A percentile compares a stretch with the other conserved stretches of the same genome.
phyloP scores from a whole-genome alignment of 2,888 invertebrate species.

The Anoplius nigerrimus region DNA sequence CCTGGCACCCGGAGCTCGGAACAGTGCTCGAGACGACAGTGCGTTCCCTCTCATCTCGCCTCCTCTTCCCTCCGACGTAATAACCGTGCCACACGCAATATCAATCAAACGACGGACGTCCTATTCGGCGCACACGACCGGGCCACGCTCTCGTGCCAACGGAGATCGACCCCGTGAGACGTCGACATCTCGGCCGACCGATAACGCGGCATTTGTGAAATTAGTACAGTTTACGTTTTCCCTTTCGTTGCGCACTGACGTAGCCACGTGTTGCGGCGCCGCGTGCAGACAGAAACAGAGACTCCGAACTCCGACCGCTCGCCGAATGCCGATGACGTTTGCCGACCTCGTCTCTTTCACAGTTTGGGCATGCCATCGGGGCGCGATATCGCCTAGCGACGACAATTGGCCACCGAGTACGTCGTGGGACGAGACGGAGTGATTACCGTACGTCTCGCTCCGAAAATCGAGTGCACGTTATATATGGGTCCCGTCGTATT shows the following conservation, averaged over 20 bases:
- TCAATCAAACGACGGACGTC: not conserved
- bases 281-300: slow-evolving; percentile 23
- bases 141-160: not conserved
- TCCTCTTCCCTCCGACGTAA: not conserved
- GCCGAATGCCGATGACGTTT: not conserved
- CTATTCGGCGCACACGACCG: not conserved
- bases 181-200: slow-evolving; percentile 20
- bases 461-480: no score
- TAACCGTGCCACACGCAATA: not conserved
- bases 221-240: slow-evolving; percentile 57
- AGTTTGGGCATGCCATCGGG: no score
- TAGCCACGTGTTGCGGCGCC: slow-evolving; percentile 36
- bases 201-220: slow-evolving; percentile 28
- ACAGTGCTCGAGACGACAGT: slow-evolving; percentile 3
- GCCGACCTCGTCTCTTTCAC: no score
- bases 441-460: no score
- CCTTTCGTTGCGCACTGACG: slow-evolving; percentile 66
- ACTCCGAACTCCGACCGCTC: not conserved
- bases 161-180: not conserved
- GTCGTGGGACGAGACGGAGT: no score
- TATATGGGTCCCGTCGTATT: no score
- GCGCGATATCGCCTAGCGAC: slow-evolving; percentile 27
- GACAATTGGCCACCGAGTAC: slow-evolving; percentile 23
- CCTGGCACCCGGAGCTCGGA: slow-evolving; percentile 33
- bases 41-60: not conserved